phyloP scores from a whole-genome alignment of 2,888 invertebrate genomes.

The Caenorhabditis uteleia region DNA sequence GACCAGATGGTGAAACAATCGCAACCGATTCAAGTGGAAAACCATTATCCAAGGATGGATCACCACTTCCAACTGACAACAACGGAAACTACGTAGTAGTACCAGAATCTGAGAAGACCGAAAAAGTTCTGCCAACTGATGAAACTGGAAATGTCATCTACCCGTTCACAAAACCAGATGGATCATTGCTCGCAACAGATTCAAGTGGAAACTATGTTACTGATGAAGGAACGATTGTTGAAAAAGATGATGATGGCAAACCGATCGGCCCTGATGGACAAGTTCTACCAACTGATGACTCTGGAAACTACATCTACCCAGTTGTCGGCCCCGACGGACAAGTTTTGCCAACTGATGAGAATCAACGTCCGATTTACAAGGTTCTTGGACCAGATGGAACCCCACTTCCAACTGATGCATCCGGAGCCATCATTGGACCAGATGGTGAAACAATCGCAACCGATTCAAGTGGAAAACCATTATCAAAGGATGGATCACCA shows the following conservation, averaged over 20 bases:
- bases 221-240: constrained; percentile 26
- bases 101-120: neutral
- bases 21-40: constrained; percentile 21
- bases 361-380: constrained; percentile 7
- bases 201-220: constrained; percentile 18
- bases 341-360: constrained; percentile 20
- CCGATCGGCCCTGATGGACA: constrained; percentile 48
- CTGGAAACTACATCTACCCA: constrained; percentile 40
- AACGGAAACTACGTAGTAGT: constrained; percentile 17
- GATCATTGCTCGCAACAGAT: constrained; percentile 23
- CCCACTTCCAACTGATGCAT: constrained; percentile 30
- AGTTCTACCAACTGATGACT: constrained; percentile 40
- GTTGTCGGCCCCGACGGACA: constrained; percentile 36
- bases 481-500: constrained; percentile 25
- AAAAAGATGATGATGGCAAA: constrained; percentile 36
- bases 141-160: constrained; percentile 36
- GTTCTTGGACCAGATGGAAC: constrained; percentile 26
- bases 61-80: constrained; percentile 22
- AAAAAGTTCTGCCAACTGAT: constrained; percentile 42
- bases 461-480: constrained; percentile 29
- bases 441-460: constrained; percentile 37
- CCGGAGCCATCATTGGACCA: constrained; percentile 21
- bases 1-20: constrained; percentile 28
- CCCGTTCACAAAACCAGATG: constrained; percentile 31
- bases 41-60: constrained; percentile 21